Percentiles rank a stretch among this genome's conserved stretches.
phyloP scores from a whole-genome alignment of 2,888 invertebrate genomes.

The Phragmatobia fuliginosa region DNA sequence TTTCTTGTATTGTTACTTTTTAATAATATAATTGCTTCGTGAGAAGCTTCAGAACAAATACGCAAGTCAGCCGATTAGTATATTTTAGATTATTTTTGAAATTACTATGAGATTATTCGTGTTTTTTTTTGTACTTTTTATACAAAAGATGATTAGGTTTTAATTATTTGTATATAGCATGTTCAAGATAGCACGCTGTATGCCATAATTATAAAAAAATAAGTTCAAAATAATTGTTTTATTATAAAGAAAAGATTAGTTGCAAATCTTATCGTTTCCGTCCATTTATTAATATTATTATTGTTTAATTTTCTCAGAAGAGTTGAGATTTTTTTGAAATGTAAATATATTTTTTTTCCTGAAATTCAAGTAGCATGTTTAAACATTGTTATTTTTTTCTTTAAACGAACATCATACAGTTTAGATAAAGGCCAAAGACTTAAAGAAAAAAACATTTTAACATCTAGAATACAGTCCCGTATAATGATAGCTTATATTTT shows the following conservation, averaged over 20 bases:
- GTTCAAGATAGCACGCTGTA: conserved; percentile 55
- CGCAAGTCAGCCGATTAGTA: conserved; percentile 63
- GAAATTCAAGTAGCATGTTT: conserved; percentile 55
- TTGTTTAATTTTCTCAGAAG: conserved; percentile 58
- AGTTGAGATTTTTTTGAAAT: conserved; percentile 59
- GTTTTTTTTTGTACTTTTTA: conserved; percentile 78
- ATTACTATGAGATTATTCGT: conserved; percentile 84
- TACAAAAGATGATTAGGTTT: conserved; percentile 69
- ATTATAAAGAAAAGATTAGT: conserved; percentile 63
- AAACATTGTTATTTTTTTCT: conserved; percentile 52
- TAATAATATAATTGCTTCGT: conserved; percentile 59
- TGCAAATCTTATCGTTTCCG: conserved; percentile 83
- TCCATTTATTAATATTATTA: conserved; percentile 73
- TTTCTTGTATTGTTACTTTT: conserved; percentile 62
- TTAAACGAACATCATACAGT: conserved; percentile 78
- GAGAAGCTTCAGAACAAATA: conserved; percentile 46
- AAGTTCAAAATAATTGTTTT: conserved; percentile 73
- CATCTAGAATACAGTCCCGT: conserved; percentile 60
- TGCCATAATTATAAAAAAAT: conserved; percentile 66
- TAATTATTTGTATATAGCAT: conserved; percentile 57
- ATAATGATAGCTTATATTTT: conserved; percentile 55
- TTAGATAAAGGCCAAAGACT: conserved; percentile 85
- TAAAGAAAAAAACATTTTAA: conserved; percentile 57
- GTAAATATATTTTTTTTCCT: conserved; percentile 48
- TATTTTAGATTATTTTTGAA: conserved; percentile 74